Evolutionary conservation across 2,888 invertebrate genomes (phyloP).

Genomic region (Drosophila barbarae): DNA sequence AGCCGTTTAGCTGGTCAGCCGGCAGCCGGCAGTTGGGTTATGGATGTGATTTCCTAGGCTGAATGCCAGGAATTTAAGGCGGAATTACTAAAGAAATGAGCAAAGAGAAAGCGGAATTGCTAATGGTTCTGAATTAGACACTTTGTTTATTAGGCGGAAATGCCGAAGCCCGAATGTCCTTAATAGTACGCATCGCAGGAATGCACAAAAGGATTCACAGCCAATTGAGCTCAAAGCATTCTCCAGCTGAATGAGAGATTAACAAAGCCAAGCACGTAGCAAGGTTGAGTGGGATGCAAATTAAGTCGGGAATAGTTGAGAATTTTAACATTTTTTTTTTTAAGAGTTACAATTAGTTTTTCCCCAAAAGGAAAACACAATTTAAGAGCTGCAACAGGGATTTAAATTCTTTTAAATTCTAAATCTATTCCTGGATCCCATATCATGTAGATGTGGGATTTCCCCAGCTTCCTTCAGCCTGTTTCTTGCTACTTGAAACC

Average conservation of each 20-base stretch:
- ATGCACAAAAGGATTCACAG: constrained; percentile 22
- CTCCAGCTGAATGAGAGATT: not conserved
- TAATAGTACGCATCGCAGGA: not conserved
- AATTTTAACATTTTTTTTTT: not conserved
- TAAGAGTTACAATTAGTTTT: not conserved
- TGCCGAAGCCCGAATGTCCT: constrained; percentile 4
- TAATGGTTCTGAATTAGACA: constrained; percentile 19
- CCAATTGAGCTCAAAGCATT: constrained; percentile 20
- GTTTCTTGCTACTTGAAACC: not conserved
- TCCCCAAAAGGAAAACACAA: not conserved
- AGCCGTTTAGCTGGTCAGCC: not conserved
- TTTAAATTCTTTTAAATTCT: not conserved
- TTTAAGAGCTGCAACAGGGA: not conserved
- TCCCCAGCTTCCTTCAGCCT: not conserved
- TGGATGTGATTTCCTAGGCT: constrained; percentile 26
- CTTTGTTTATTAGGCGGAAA: constrained; percentile 4
- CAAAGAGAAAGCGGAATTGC: constrained; percentile 10
- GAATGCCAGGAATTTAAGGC: constrained; percentile 18
- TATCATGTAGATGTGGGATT: not conserved
- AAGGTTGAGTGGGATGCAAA: not conserved
- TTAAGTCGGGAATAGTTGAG: not conserved
- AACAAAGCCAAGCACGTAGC: constrained; percentile 1
- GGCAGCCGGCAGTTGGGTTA: constrained; percentile 15
- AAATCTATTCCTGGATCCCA: not conserved
- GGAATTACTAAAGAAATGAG: constrained; percentile 6